Conservation (phyloP, 2,113 vertebrate genomes). For the Bombycilla garrulus region DNA sequence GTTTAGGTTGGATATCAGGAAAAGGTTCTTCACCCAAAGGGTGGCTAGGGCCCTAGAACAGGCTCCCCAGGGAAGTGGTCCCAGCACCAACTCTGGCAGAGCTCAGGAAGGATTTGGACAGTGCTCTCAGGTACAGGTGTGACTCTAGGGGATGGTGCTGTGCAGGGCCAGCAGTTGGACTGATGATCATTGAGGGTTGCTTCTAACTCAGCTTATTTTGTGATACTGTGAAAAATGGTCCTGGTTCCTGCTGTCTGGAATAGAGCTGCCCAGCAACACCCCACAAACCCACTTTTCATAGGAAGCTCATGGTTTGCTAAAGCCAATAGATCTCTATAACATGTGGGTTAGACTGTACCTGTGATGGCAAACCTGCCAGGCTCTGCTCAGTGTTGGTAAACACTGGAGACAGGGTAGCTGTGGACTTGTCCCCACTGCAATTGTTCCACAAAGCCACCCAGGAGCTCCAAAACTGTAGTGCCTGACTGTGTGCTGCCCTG, state of each 20-base stretch:
- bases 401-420: neutral
- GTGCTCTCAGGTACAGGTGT: neutral
- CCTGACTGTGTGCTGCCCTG: neutral
- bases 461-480: accelerated
- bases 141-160: neutral
- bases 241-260: neutral
- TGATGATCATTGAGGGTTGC: neutral
- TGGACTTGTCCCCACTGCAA: neutral
- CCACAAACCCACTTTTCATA: neutral
- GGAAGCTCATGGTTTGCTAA: neutral
- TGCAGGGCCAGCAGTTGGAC: neutral
- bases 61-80: neutral
- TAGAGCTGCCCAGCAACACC: neutral
- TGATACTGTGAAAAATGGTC: neutral
- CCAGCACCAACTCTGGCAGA: neutral
- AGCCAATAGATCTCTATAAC: neutral
- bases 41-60: neutral
- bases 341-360: neutral
- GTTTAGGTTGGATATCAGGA: neutral
- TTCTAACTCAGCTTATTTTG: neutral
- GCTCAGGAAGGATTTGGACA: neutral
- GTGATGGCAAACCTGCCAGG: neutral
- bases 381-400: neutral
- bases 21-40: neutral
- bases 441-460: accelerated